Conservation (phyloP, 64 coral and sea anemone species). For the Dendronephthya gigantea region DNA sequence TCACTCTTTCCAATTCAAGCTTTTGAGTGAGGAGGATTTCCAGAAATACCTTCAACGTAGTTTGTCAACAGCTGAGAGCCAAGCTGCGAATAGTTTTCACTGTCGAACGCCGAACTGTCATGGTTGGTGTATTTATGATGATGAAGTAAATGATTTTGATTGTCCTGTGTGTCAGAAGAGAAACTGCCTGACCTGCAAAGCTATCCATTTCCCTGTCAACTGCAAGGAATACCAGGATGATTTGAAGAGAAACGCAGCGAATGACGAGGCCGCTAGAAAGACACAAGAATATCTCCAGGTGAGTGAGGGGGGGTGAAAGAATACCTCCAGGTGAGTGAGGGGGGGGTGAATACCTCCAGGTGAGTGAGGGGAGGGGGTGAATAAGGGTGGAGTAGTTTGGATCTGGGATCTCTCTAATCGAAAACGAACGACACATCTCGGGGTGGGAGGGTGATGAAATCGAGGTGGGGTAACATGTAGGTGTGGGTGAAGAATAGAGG, state of each 20-base stretch:
- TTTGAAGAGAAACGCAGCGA: constrained; percentile 61
- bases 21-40: constrained; percentile 68
- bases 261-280: constrained; percentile 68
- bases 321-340: not conserved
- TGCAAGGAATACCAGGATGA: constrained; percentile 91
- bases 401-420: no score
- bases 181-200: constrained; percentile 97
- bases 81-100: constrained; percentile 87
- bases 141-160: constrained; percentile 69
- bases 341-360: not conserved
- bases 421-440: no score
- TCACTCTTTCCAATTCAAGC: constrained; percentile 28
- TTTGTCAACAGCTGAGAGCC: constrained; percentile 77
- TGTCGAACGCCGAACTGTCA: constrained; percentile 86
- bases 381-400: not conserved
- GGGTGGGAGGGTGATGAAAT: not conserved
- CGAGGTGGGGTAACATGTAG: no score
- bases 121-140: constrained; percentile 96
- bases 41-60: constrained; percentile 86
- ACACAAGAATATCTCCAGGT: constrained; percentile 83
- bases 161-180: constrained; percentile 71
- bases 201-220: constrained; percentile 75
- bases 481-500: no score
- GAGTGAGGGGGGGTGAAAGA: not conserved
- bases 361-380: not conserved